Conservation (phyloP, 2,888 invertebrate genomes). For the Dolichopus griseipennis region DNA sequence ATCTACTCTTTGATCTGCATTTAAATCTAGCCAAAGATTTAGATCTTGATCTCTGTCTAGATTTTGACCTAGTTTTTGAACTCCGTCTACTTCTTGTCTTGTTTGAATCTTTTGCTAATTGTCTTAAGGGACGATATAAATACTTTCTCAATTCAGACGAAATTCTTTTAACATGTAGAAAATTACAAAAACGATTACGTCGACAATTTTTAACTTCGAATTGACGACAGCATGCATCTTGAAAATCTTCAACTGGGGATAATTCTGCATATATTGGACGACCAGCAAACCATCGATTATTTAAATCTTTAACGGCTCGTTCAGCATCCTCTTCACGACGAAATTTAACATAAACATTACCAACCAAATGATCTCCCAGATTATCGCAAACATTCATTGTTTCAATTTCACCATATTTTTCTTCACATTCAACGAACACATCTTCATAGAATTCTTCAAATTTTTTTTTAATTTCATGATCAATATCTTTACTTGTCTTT, state of each 20-base stretch:
- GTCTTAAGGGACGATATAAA: background rate
- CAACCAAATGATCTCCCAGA: conserved; percentile 94
- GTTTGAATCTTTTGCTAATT: too few species aligned
- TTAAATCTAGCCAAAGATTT: too few species aligned
- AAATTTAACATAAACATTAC: conserved; percentile 99
- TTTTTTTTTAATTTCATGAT: conserved; percentile 98
- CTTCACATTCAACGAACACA: conserved; percentile 97
- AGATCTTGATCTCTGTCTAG: too few species aligned
- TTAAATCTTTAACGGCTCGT: conserved; percentile 91
- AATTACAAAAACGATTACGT: conserved; percentile 98
- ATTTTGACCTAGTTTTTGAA: too few species aligned
- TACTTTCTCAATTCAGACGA: conserved; percentile 85
- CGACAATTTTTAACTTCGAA: conserved; percentile 99
- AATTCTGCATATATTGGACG: conserved; percentile 96
- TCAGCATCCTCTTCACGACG: conserved; percentile 97
- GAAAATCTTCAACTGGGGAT: conserved; percentile 97
- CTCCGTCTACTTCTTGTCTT: too few species aligned
- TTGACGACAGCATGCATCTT: conserved; percentile 98
- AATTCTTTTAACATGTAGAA: conserved; percentile 99
- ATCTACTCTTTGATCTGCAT: too few species aligned
- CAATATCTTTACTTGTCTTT: conserved; percentile 72
- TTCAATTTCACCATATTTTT: conserved; percentile 99
- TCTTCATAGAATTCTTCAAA: conserved; percentile 99
- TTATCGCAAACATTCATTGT: conserved; percentile 99
- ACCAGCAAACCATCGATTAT: conserved; percentile 98